Base-by-base conservation (phyloP, 2,888 invertebrate species). In the Cheilosia vulpina region DNA sequence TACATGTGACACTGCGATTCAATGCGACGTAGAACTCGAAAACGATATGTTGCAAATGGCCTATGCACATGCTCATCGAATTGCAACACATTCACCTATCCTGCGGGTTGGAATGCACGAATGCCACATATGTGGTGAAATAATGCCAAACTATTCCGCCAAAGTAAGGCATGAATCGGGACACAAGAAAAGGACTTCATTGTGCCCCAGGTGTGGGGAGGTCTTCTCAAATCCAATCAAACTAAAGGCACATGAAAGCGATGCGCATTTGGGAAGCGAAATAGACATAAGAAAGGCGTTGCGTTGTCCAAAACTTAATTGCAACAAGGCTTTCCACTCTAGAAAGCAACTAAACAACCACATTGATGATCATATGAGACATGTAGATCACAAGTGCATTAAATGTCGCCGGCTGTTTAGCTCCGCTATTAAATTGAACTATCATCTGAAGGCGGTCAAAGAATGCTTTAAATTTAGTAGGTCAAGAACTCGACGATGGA, bases 221-320 rank as follows among this genome's bases (percentile, higher is more conserved):
- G 6, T 79, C 1, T 84, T 84, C 13, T 2, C 63, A 1, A 71
- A 34, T 17, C 21, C 38, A 0, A 9, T 24, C 9, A 68, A 75
- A 41, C 45, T 79, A 2, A 21, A 41, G 15, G 47, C 4, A 0
- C 84, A 84, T 11, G 84, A 38, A 38, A 38, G 38, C 38, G 47
- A 15, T 6, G 15, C 3, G 1, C 75, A 84, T 41, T 0, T n/a
- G 7, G 41, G 27, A 2, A 27, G 58, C 2, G 38, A 15, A 7
- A 11, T 63, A 2, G 41, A 63, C 21, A 73, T 83, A 17, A 69
- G 69, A 1, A 84, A 65, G 52, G 75, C 79, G 4, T 11, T 84
- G 3, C 84, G 84, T 15, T 84, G 84, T 15, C 84, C 84, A 0
- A 79, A 84, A 53, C 62, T 79, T 2, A 34, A 84, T 19, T 84